Percentiles rank a stretch among this genome's conserved stretches.
Conservation (phyloP, 2,888 invertebrate genomes). For the Dendrolimus pini region DNA sequence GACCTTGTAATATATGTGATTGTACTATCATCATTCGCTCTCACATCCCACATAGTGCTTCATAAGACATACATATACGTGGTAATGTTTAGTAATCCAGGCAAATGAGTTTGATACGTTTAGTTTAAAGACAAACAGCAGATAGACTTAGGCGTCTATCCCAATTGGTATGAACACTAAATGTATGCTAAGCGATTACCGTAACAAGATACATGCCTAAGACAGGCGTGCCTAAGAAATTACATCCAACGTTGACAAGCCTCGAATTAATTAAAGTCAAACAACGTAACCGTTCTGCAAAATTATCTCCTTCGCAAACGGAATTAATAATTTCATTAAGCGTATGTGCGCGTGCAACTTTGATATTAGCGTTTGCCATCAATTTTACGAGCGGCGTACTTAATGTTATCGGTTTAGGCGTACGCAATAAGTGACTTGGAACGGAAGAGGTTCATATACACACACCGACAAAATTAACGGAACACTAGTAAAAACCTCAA, state of each 20-base stretch:
- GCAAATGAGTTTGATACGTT: neutral
- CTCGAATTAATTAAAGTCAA: conserved; percentile 73
- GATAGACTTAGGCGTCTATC: conserved; percentile 6
- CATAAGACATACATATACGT: no score
- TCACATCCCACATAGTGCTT: no score
- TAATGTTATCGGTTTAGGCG: neutral
- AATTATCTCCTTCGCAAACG: conserved; percentile 64
- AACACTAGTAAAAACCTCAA: no score
- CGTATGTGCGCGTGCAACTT: conserved; percentile 22
- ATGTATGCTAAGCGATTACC: conserved; percentile 51
- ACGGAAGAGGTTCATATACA: neutral
- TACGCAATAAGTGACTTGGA: neutral
- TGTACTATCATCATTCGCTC: no score
- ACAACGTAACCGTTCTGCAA: conserved; percentile 62
- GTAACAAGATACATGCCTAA: conserved; percentile 58
- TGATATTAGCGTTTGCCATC: conserved; percentile 1
- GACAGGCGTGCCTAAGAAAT: conserved; percentile 56
- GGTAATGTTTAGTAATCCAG: neutral
- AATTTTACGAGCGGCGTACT: neutral
- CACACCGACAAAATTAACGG: no score
- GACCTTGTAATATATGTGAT: no score
- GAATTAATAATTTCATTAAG: conserved; percentile 63
- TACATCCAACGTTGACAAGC: conserved; percentile 68
- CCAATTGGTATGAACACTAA: conserved; percentile 30
- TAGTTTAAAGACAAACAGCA: neutral